These are phyloP conservation scores for Diprion similis DNA, from an alignment of 1,140 invertebrate species.

Conservation along the genomic window DNA sequence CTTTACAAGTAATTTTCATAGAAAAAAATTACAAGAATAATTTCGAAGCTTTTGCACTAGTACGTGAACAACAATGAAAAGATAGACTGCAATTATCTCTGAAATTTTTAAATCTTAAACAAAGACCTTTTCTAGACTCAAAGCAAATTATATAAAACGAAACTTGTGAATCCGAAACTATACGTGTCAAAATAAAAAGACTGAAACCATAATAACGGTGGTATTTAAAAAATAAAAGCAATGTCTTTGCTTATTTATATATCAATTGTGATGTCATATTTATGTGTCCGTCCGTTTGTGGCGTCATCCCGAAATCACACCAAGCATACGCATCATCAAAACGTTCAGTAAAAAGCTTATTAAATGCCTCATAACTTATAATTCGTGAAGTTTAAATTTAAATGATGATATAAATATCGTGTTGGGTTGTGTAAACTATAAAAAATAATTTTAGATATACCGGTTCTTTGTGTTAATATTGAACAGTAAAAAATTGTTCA, in stretches of 20 bases:
- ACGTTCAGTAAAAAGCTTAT: too few species aligned
- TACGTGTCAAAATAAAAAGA: not conserved
- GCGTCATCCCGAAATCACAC: too few species aligned
- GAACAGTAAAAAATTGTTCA: too few species aligned
- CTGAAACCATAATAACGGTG: not conserved
- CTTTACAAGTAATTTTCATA: not conserved
- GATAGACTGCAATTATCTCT: not conserved
- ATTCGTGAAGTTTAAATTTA: not conserved
- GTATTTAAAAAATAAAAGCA: not conserved
- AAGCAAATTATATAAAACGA: not conserved
- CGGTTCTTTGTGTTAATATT: too few species aligned
- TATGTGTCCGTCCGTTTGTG: not conserved
- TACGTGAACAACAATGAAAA: too few species aligned
- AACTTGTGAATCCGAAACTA: not conserved
- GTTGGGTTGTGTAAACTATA: not conserved
- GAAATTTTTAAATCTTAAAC: not conserved
- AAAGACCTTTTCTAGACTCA: not conserved
- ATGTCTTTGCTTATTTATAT: not conserved
- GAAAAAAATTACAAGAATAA: not conserved
- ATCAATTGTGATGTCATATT: not conserved
- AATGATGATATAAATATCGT: not conserved
- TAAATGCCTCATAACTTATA: too few species aligned
- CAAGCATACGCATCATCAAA: too few species aligned
- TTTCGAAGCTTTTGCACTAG: not conserved
- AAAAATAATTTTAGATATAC: not conserved